Conservation (phyloP, 2,797 vertebrate genomes). For the Notolabrus celidotus region DNA sequence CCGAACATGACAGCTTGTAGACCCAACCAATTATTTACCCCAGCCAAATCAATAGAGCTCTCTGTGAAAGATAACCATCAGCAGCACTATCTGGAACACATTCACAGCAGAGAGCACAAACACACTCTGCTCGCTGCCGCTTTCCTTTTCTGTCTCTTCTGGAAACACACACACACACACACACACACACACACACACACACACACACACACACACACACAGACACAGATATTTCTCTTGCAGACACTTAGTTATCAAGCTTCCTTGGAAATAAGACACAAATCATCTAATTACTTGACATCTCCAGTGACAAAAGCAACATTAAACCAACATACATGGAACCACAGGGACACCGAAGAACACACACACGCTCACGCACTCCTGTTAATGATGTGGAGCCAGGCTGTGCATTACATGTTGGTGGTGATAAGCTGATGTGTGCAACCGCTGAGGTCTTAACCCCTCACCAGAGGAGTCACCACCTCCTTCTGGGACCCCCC, state of each 20-base stretch:
- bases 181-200: conserved; percentile 32
- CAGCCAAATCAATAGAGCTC: conserved; percentile 85
- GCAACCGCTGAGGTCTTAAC: conserved; percentile 63
- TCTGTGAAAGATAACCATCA: conserved; percentile 82
- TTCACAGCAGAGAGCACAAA: conserved; percentile 68
- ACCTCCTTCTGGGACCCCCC: conserved; percentile 38
- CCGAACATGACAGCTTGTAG: conserved; percentile 87
- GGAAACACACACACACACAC: conserved; percentile 25
- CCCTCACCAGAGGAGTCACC: conserved; percentile 31
- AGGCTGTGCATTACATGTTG: conserved; percentile 18
- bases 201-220: conserved; percentile 30
- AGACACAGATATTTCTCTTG: conserved; percentile 22
- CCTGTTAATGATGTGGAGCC: conserved; percentile 1
- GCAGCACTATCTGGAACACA: conserved; percentile 73
- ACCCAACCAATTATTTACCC: conserved; percentile 85
- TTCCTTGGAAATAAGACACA: conserved; percentile 49
- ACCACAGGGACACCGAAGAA: conserved; percentile 2
- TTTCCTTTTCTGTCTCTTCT: conserved; percentile 53
- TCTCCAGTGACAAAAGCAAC: conserved; percentile 10
- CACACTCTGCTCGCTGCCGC: conserved; percentile 60
- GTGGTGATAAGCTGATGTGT: conserved; percentile 49
- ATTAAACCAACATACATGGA: conserved; percentile 28
- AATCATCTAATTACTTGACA: conserved; percentile 58
- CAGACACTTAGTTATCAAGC: conserved; percentile 51
- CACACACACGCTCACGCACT: background rate